These are phyloP conservation scores for Aphyosemion australe DNA, from an alignment of 2,113 vertebrate genomes.

Conservation along the genomic window DNA sequence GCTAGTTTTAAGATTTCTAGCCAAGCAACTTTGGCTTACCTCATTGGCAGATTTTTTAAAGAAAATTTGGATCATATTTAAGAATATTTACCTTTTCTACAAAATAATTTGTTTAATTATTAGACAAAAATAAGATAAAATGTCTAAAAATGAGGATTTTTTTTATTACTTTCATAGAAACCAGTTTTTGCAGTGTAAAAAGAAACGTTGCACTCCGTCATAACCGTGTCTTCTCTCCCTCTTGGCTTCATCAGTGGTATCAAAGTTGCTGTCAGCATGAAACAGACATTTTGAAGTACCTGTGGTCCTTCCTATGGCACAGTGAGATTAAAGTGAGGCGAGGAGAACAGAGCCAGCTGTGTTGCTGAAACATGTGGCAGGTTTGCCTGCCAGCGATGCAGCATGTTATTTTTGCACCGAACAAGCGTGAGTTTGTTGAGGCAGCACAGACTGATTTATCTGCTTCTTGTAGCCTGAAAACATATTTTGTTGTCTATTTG, in stretches of 20 bases:
- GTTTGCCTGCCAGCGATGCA: constrained; percentile 56
- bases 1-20: too few relatives aligned
- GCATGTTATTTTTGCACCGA: constrained; percentile 39
- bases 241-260: constrained; percentile 39
- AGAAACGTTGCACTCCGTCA: constrained; percentile 12
- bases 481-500: neutral
- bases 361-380: constrained; percentile 59
- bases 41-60: too few relatives aligned
- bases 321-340: constrained; percentile 45
- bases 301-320: constrained; percentile 48
- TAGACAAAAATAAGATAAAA: too few relatives aligned
- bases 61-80: too few relatives aligned
- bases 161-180: too few relatives aligned
- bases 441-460: constrained; percentile 15
- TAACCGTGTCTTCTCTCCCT: constrained; percentile 13
- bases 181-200: too few relatives aligned
- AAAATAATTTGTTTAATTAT: too few relatives aligned
- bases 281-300: constrained; percentile 32
- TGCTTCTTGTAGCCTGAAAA: constrained; percentile 1
- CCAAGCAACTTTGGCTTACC: too few relatives aligned
- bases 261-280: constrained; percentile 39
- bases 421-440: constrained; percentile 35
- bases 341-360: constrained; percentile 48
- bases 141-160: too few relatives aligned
- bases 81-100: too few relatives aligned